These are phyloP conservation scores for Enteromius treurensis DNA, from an alignment of 2,797 vertebrate genomes.

Conservation along the genomic window DNA sequence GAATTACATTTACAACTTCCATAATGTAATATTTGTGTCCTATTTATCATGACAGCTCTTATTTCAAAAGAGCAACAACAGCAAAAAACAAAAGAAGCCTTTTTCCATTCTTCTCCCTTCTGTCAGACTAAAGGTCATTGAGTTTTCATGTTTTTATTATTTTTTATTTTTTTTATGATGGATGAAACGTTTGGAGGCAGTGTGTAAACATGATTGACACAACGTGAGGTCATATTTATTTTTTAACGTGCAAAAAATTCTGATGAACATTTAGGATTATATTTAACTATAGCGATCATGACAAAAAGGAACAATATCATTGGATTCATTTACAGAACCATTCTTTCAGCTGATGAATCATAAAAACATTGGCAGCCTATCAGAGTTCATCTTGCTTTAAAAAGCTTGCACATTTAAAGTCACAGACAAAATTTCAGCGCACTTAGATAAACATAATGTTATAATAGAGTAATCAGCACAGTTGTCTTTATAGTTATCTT, in stretches of 20 bases:
- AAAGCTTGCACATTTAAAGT: neutral
- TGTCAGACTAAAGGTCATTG: neutral
- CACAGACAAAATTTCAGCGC: neutral
- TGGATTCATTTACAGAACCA: neutral
- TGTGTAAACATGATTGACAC: too few relatives aligned
- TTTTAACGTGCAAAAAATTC: too few relatives aligned
- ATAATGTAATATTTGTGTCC: neutral
- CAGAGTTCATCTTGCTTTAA: neutral
- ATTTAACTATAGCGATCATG: neutral
- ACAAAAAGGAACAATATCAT: neutral
- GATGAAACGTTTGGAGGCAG: too few relatives aligned
- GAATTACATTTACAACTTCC: too few relatives aligned
- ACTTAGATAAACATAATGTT: neutral
- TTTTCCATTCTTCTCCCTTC: neutral
- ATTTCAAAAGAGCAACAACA: neutral
- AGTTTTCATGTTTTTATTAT: too few relatives aligned
- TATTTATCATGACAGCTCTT: neutral
- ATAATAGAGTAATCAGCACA: neutral
- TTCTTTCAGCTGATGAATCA: neutral
- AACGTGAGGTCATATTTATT: too few relatives aligned
- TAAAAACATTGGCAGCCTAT: neutral
- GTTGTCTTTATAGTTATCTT: neutral
- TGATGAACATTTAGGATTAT: too few relatives aligned
- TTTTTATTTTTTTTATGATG: too few relatives aligned
- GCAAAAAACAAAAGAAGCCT: neutral